These are phyloP conservation scores for Lagenorhynchus albirostris DNA, from an alignment of 2,113 vertebrate genomes.

Conservation along the genomic window DNA sequence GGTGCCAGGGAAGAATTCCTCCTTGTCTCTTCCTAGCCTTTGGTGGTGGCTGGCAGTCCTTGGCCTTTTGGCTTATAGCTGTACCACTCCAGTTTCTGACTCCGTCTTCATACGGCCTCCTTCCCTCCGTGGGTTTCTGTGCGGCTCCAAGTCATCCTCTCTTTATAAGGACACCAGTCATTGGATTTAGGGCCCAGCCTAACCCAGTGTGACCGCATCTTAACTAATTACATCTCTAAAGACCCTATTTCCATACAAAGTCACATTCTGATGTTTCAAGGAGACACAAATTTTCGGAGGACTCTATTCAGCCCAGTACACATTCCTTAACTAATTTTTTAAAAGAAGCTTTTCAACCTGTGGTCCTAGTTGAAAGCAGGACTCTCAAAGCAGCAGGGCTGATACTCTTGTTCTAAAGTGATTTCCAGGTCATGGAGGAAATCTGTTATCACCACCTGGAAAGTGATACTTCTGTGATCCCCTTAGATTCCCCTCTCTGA, in stretches of 20 bases:
- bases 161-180: not conserved
- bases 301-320: not conserved
- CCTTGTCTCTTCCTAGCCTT: not conserved
- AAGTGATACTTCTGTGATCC: conserved; percentile 21
- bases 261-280: not conserved
- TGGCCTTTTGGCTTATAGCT: not conserved
- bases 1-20: not conserved
- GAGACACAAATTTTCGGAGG: not conserved
- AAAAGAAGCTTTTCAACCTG: not conserved
- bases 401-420: conserved; percentile 38
- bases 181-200: not conserved
- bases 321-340: not conserved
- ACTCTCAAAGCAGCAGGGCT: conserved; percentile 44
- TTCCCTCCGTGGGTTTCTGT: not conserved
- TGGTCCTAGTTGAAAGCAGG: not conserved
- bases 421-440: conserved; percentile 63
- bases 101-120: accelerated
- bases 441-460: not conserved
- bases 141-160: not conserved
- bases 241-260: not conserved
- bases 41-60: no score
- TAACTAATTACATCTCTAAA: not conserved
- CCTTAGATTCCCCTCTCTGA: conserved; percentile 50
- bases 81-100: not conserved
- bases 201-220: not conserved